Percentiles rank a stretch among this genome's conserved stretches.
phyloP scores from a whole-genome alignment of 1,140 invertebrate genomes.

The Stenopsyche tienmushanensis region DNA sequence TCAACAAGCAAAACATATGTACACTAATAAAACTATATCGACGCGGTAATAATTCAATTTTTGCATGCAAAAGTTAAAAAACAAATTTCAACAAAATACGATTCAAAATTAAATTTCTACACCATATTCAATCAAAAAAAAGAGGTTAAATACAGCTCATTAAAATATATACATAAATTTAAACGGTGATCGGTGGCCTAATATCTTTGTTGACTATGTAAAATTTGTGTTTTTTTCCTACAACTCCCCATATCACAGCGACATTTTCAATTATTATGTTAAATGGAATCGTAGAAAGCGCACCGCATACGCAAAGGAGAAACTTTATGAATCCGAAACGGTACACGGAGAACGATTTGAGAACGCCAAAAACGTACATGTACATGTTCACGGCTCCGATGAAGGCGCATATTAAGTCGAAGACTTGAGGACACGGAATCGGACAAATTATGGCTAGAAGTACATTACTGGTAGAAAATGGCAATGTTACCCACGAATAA shows the following conservation, averaged over 20 bases:
- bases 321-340: slow-evolving; percentile 81
- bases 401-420: slow-evolving; percentile 87
- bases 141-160: too few relatives aligned
- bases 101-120: too few relatives aligned
- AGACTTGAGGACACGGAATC: slow-evolving; percentile 77
- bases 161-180: too few relatives aligned
- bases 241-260: slow-evolving; percentile 88
- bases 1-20: not conserved
- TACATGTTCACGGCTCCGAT: slow-evolving; percentile 91
- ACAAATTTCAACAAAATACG: too few relatives aligned
- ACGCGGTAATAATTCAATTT: too few relatives aligned
- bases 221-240: slow-evolving; percentile 92
- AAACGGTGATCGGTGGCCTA: slow-evolving; percentile 61
- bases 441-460: slow-evolving; percentile 81
- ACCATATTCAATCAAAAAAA: too few relatives aligned
- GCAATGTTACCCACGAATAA: slow-evolving; percentile 95
- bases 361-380: slow-evolving; percentile 94
- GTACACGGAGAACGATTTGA: slow-evolving; percentile 90
- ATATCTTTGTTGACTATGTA: slow-evolving; percentile 92
- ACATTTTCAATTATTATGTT: slow-evolving; percentile 93
- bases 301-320: slow-evolving; percentile 77
- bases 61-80: too few relatives aligned
- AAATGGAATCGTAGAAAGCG: slow-evolving; percentile 86
- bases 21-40: too few relatives aligned
- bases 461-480: slow-evolving; percentile 87